phyloP scores from a whole-genome alignment of 2,113 vertebrate genomes.

The Neogale vison region DNA sequence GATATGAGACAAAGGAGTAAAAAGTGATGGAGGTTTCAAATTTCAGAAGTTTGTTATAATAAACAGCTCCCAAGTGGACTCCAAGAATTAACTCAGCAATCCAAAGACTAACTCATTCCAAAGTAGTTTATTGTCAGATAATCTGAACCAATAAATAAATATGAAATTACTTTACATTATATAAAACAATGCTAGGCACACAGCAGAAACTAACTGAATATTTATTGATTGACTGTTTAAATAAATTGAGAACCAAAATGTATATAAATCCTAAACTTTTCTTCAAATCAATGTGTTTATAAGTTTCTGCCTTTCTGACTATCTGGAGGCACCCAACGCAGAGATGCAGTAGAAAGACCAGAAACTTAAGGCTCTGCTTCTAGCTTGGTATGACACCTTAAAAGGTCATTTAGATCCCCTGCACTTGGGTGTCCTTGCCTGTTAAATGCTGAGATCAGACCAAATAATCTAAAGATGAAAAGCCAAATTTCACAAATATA shows the following conservation, averaged over 20 bases:
- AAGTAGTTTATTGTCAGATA: constrained; percentile 48
- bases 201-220: constrained; percentile 43
- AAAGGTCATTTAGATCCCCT: neutral
- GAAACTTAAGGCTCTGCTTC: neutral
- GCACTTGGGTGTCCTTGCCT: neutral
- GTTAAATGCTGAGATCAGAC: neutral
- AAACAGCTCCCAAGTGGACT: neutral
- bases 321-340: neutral
- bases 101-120: neutral
- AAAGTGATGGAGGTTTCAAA: neutral
- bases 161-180: constrained; percentile 65
- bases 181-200: constrained; percentile 19
- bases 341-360: neutral
- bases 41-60: neutral
- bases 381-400: neutral
- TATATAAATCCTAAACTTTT: constrained; percentile 23
- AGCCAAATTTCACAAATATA: neutral
- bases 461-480: constrained; percentile 32
- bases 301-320: neutral
- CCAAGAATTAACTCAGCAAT: neutral
- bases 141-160: constrained; percentile 52
- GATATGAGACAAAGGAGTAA: neutral
- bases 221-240: constrained; percentile 52
- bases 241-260: constrained; percentile 54
- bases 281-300: neutral